These are phyloP conservation scores for Sebastes minor DNA, from an alignment of 2,797 vertebrate genomes.

Conservation along the genomic window DNA sequence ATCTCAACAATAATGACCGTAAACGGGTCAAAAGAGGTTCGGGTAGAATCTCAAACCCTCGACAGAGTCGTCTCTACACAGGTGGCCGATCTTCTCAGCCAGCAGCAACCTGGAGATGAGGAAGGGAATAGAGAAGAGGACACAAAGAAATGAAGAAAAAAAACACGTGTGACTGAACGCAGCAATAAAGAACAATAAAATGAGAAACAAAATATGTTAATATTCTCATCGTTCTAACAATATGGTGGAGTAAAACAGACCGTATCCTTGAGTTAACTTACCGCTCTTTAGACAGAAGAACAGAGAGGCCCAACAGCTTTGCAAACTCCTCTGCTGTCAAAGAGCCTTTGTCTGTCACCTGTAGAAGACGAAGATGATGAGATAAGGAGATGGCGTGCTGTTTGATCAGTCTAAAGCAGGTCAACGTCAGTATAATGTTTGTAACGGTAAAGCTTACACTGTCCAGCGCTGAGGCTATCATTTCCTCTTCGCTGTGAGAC, in stretches of 20 bases:
- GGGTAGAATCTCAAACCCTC: conserved; percentile 98
- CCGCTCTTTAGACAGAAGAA: conserved; percentile 98
- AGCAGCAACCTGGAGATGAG: conserved; percentile 87
- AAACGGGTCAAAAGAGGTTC: conserved; percentile 89
- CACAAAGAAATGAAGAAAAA: neutral
- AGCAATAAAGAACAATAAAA: neutral
- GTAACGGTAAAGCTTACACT: conserved; percentile 81
- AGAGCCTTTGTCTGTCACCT: conserved; percentile 96
- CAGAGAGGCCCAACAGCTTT: conserved; percentile 95
- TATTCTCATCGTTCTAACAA: neutral
- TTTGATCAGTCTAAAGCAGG: neutral
- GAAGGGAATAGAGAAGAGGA: conserved; percentile 3
- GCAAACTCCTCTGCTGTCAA: conserved; percentile 97
- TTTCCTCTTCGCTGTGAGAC: conserved; percentile 98
- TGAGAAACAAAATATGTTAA: neutral
- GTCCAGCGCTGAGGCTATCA: conserved; percentile 95
- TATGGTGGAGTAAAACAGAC: neutral
- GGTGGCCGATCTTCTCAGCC: conserved; percentile 97
- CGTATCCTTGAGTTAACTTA: conserved; percentile 45
- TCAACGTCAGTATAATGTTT: conserved; percentile 7
- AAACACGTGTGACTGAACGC: neutral
- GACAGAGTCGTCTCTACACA: conserved; percentile 97
- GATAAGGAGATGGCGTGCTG: neutral
- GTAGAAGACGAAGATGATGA: conserved; percentile 7
- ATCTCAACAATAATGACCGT: neutral